Percentiles rank a stretch among this genome's conserved stretches.
Conservation (phyloP, 30 jellyfish, hydroid and myxozoan species). For the Chrysaora quinquecirrha region DNA sequence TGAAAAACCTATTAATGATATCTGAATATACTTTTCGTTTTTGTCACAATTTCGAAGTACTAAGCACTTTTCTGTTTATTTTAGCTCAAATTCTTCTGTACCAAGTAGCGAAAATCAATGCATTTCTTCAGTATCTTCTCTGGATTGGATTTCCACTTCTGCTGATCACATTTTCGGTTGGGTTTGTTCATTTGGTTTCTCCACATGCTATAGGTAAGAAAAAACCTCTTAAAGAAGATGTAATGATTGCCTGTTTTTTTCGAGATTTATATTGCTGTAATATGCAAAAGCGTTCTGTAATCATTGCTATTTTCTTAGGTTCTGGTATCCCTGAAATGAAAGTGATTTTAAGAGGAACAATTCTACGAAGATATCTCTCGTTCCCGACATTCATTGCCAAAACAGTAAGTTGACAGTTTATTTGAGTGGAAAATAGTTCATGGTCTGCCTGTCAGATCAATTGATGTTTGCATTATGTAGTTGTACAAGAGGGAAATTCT, state of each 20-base stretch:
- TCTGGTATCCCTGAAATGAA: conserved; percentile 99
- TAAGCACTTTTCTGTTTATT: conserved; percentile 1
- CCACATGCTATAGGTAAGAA: conserved; percentile 97
- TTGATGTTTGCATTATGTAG: too few species aligned
- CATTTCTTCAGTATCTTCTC: conserved; percentile 75
- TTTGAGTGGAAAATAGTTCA: too few species aligned
- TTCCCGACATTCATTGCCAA: conserved; percentile 93
- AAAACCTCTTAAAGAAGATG: too few species aligned
- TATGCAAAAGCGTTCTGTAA: too few species aligned
- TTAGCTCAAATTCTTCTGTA: conserved; percentile 91
- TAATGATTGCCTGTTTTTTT: conserved; percentile 2
- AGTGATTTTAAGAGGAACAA: conserved; percentile 93
- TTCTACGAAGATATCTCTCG: conserved; percentile 85
- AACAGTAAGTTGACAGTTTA: conserved; percentile 61
- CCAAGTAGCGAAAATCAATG: conserved; percentile 75
- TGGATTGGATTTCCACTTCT: conserved; percentile 98
- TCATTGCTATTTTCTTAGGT: conserved; percentile 70
- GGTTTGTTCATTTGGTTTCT: conserved; percentile 95
- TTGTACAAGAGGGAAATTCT: too few species aligned
- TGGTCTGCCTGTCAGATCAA: too few species aligned
- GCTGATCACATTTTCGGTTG: conserved; percentile 91
- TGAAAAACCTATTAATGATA: too few species aligned
- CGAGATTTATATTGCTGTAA: too few species aligned
- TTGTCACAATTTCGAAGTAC: not conserved
- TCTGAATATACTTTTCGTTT: not conserved